These are phyloP conservation scores for Troglohyphantes excavatus DNA, from an alignment of 2,888 invertebrate species.

Conservation along the genomic window DNA sequence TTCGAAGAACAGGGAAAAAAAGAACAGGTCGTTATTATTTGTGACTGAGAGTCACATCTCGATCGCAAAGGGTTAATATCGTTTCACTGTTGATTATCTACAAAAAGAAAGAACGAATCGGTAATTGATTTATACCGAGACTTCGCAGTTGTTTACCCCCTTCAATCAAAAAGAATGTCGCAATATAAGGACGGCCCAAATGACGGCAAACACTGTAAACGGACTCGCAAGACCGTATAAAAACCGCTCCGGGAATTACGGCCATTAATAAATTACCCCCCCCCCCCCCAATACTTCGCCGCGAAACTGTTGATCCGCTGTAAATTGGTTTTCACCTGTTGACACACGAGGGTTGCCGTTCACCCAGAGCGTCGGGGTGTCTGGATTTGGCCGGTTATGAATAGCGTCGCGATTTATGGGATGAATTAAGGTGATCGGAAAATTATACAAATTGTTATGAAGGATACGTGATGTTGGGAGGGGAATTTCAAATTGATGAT, in stretches of 20 bases:
- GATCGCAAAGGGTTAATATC: too few relatives aligned
- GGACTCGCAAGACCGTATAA: neutral
- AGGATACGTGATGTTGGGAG: neutral
- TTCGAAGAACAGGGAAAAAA: too few relatives aligned
- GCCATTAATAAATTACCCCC: constrained; percentile 17
- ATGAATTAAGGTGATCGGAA: neutral
- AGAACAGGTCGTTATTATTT: too few relatives aligned
- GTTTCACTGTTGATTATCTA: too few relatives aligned
- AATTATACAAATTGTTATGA: neutral
- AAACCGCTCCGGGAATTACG: neutral
- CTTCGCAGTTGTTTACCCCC: too few relatives aligned
- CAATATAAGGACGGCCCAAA: too few relatives aligned
- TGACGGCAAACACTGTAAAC: neutral
- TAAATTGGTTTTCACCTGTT: constrained; percentile 69
- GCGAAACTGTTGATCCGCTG: constrained; percentile 14
- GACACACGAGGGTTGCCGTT: constrained; percentile 48
- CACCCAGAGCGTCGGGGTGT: neutral
- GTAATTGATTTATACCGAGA: neutral
- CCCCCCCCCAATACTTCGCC: neutral
- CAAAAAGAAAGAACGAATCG: too few relatives aligned
- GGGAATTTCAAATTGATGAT: neutral
- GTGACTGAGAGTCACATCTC: too few relatives aligned
- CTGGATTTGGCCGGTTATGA: constrained; percentile 20
- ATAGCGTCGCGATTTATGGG: neutral
- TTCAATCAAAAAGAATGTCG: too few relatives aligned